Evolutionary conservation across 2,797 vertebrate genomes (phyloP), one percentile per base, ranked within the genome.

Genomic region (Betta splendens): DNA sequence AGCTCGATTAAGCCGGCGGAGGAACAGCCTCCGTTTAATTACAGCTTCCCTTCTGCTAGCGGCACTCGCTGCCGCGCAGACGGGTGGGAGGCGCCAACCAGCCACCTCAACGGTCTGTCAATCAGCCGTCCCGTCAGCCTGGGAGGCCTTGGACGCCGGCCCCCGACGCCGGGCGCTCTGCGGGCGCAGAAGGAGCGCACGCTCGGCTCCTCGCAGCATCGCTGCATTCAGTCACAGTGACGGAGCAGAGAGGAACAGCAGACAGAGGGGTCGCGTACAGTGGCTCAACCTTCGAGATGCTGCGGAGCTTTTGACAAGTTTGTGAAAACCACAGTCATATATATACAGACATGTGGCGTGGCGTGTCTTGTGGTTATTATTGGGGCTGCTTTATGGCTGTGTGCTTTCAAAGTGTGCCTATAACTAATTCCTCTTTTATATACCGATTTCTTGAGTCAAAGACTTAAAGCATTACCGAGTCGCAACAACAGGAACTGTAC

Each of bases 21-120:
- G 78, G 53, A 53, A 83, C 79, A 64, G 67, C 64, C 66, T 57
- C 32, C 11, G 52, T 78, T 80, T 83, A 89, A 89, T 89, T 87
- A 85, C 71, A 72, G 59, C 62, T 61, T 75, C 72, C 75, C 79
- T 78, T 75, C 77, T 80, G 77, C 69, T 82, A 71, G 76, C 69
- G 58, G 61, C 63, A 29, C 58, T 73, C 71, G 25, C 53, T 59
- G 66, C 68, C 73, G 58, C 10, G 51, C 68, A 61, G 69, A 70
- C 82, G 78, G n/a, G n/a, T n/a, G n/a, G n/a, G n/a, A n/a, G n/a
- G n/a, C n/a, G 79, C 69, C 77, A 29, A 81, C 51, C 39, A 32
- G 67, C 64, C 75, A 61, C 73, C 73, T 66, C 75, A 75, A 69
- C 75, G 81, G 74, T 80, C 70, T 29, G 70, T 83, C 82, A 81